A percentile compares a stretch with the other conserved stretches of the same genome.
Conservation (phyloP, 2,797 vertebrate species). For the Myoxocephalus aenaeus region DNA sequence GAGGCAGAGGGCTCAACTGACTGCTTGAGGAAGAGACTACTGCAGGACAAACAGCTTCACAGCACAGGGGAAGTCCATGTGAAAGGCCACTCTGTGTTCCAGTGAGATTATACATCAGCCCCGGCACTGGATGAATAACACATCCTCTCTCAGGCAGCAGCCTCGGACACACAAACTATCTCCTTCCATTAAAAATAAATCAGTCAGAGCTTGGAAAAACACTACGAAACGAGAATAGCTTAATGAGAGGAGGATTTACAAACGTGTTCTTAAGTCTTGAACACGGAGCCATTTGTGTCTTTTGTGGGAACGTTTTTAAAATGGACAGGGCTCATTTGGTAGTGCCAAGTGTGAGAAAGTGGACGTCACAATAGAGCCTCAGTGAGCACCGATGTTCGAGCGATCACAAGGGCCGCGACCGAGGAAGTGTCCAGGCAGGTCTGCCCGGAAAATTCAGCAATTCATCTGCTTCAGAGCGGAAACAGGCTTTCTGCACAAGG, state of each 20-base stretch:
- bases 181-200: slow-evolving; percentile 41
- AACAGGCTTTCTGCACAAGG: slow-evolving; percentile 79
- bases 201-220: slow-evolving; percentile 23
- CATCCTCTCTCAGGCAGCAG: slow-evolving; percentile 64
- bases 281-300: slow-evolving; percentile 16
- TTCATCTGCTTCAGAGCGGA: slow-evolving; percentile 77
- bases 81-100: slow-evolving; percentile 75
- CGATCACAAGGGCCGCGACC: slow-evolving; percentile 40
- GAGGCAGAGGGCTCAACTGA: slow-evolving; percentile 45
- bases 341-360: slow-evolving; percentile 46
- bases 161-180: slow-evolving; percentile 43
- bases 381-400: slow-evolving; percentile 40
- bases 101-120: slow-evolving; percentile 68
- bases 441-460: slow-evolving; percentile 74
- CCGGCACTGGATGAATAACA: slow-evolving; percentile 65
- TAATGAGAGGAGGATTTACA: slow-evolving; percentile 18
- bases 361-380: slow-evolving; percentile 50
- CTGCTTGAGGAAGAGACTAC: slow-evolving; percentile 39
- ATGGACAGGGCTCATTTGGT: slow-evolving; percentile 20
- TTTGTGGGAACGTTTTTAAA: slow-evolving; percentile 4
- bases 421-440: slow-evolving; percentile 77
- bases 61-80: slow-evolving; percentile 71
- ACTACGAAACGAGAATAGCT: not conserved
- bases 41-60: slow-evolving; percentile 51
- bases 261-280: not conserved